phyloP scores from a whole-genome alignment of 2,888 invertebrate genomes.

The Empis livida region DNA sequence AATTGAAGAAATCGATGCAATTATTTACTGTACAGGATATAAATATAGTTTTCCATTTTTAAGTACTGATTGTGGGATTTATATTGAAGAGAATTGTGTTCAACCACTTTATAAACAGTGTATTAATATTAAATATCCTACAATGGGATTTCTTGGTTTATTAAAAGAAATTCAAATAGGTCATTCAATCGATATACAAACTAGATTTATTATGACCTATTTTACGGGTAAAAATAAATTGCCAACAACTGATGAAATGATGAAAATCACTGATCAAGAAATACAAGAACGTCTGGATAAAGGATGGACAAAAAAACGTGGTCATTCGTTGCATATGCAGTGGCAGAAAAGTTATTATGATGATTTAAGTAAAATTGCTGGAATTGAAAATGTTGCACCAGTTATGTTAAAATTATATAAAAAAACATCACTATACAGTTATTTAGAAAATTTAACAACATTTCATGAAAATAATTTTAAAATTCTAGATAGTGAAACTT shows the following conservation, averaged over 20 bases:
- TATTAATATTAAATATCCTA: constrained; percentile 64
- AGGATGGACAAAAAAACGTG: constrained; percentile 56
- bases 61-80: constrained; percentile 50
- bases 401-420: constrained; percentile 21
- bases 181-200: constrained; percentile 70
- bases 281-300: constrained; percentile 41
- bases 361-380: constrained; percentile 49
- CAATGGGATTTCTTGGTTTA: constrained; percentile 70
- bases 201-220: constrained; percentile 48
- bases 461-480: too few relatives aligned
- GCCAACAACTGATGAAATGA: constrained; percentile 52
- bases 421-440: too few relatives aligned
- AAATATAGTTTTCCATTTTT: constrained; percentile 64
- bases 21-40: constrained; percentile 71
- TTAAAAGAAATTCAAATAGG: constrained; percentile 73
- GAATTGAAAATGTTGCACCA: constrained; percentile 35
- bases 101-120: constrained; percentile 76
- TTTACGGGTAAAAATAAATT: constrained; percentile 49
- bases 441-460: too few relatives aligned
- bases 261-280: constrained; percentile 46
- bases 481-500: too few relatives aligned
- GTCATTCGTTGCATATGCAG: constrained; percentile 64
- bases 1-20: constrained; percentile 46
- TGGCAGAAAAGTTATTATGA: constrained; percentile 53
- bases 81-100: constrained; percentile 63